Evolutionary conservation across 2,113 vertebrate genomes (phyloP), one percentile per base, ranked within the genome.

Genomic region (Tympanuchus pallidicinctus): DNA sequence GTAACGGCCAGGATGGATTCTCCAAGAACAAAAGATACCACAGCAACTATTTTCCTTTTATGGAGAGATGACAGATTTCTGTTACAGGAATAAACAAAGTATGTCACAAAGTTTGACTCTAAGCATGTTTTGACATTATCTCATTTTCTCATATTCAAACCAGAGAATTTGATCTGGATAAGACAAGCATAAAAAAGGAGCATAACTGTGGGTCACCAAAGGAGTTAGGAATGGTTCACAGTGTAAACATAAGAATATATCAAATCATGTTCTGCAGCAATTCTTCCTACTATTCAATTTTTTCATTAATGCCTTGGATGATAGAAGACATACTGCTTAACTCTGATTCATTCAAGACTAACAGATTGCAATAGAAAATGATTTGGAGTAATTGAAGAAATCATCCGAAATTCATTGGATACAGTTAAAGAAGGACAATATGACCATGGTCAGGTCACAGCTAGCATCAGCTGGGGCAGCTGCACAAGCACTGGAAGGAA

Each of bases 121-220:
- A 75, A 89, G 42, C 82, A 66, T 89, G 45, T 88, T 95, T 91
- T 95, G 86, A 91, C 82, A 86, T 86, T 92, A 93, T 94, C 90
- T 95, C 65, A 52, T 43, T 92, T 95, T 91, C 72, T 93, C 42
- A 76, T 38, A 80, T 67, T 34, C 57, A 86, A 83, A 82, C 72
- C 69, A 92, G 80, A 86, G 69, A 90, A 66, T 69, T 83, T 81
- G 50, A 61, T 90, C 80, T 90, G 82, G 56, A 34, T 86, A 80
- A 93, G 69, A 50, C 38, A 64, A 83, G 86, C 22, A 71, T 34
- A 59, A 91, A 87, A 89, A 90, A 90, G 45, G 18, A 91, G 19
- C 47, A 48, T 54, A 86, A 57, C 79, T 90, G 28, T 80, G 36
- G 82, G 79, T 95, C 56, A 73, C 64, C 38, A 83, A 42, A 74